Base-by-base conservation (phyloP, 2,888 invertebrate species). In the Agonum fuliginosum region DNA sequence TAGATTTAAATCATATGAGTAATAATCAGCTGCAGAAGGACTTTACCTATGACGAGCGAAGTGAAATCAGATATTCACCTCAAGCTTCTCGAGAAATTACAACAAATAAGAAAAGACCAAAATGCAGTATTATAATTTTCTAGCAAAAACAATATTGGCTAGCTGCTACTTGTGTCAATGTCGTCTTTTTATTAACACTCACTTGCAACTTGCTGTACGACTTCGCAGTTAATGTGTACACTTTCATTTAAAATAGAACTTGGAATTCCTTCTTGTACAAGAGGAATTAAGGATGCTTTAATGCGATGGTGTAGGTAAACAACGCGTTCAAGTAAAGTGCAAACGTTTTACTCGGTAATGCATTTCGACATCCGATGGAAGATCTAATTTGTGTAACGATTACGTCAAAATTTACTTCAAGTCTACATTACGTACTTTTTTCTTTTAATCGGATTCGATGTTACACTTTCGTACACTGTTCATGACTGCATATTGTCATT, bases 1-100 rank as follows among this genome's bases (percentile, higher is more conserved):
- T 27, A 48, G 48, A 48, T 27, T 24, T 8, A 58, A 27, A 24
- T 58, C 54, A 24, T 58, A 58, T 58, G 14, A 58, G 24, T 24
- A 58, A 58, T 58, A 58, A 27, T 0, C n/a, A 58, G 1, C 8
- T 48, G 20, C 20, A 48, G 17, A 14, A 58, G 54, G 22, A 19
- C 48, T 48, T 27, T 58, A 54, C 22, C 30, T n/a, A n/a, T n/a
- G 30, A 3, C 30, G 22, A 58, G n/a, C 24, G 30, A 48, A 19
- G 48, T 17, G 48, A 48, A 48, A n/a, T 5, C 30, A 30, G 30
- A 30, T 30, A 30, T 30, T 30, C 30, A 5, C 30, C 30, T 8
- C 30, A 8, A 30, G 30, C 4, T 30, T 30, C 3, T 30, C 8
- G n/a, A 30, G 30, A 30, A 30, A 30, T 30, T 30, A 30, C 30